Conservation (phyloP, 2,797 vertebrate species). For the Lutjanus argentimaculatus region DNA sequence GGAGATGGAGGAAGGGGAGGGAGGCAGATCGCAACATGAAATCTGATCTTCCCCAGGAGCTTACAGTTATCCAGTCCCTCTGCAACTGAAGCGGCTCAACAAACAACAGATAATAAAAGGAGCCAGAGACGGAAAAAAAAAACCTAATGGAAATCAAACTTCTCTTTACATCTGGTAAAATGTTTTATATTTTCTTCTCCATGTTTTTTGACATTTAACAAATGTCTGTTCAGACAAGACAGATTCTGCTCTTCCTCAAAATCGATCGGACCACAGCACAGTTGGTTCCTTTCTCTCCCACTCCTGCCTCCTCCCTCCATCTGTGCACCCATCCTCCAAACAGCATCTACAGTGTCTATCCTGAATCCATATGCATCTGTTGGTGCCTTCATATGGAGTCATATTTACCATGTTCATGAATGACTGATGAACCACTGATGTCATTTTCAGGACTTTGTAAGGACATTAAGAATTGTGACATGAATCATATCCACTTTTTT, state of each 20-base stretch:
- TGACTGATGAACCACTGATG: too few relatives aligned
- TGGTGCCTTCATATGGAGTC: not conserved
- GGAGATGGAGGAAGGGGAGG: constrained; percentile 50
- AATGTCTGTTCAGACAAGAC: constrained; percentile 30
- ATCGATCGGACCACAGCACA: not conserved
- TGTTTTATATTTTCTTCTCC: not conserved
- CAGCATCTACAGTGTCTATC: not conserved
- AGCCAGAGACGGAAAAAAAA: constrained; percentile 33
- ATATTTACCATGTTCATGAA: not conserved
- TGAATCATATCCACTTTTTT: too few relatives aligned
- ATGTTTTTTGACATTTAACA: constrained; percentile 35
- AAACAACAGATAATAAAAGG: constrained; percentile 68
- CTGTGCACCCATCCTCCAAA: constrained; percentile 26
- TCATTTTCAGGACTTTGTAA: not conserved
- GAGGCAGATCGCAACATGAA: constrained; percentile 66
- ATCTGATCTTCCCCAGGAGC: constrained; percentile 71
- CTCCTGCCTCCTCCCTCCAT: constrained; percentile 33
- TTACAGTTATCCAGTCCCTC: constrained; percentile 58
- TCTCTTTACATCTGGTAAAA: constrained; percentile 39
- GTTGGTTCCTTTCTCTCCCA: not conserved
- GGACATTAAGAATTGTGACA: not conserved
- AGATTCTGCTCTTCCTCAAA: constrained; percentile 25
- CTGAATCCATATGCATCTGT: not conserved
- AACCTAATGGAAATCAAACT: constrained; percentile 37
- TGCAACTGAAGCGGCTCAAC: constrained; percentile 58